phyloP scores from a whole-genome alignment of 2,113 vertebrate genomes.

The Xiphias gladius region DNA sequence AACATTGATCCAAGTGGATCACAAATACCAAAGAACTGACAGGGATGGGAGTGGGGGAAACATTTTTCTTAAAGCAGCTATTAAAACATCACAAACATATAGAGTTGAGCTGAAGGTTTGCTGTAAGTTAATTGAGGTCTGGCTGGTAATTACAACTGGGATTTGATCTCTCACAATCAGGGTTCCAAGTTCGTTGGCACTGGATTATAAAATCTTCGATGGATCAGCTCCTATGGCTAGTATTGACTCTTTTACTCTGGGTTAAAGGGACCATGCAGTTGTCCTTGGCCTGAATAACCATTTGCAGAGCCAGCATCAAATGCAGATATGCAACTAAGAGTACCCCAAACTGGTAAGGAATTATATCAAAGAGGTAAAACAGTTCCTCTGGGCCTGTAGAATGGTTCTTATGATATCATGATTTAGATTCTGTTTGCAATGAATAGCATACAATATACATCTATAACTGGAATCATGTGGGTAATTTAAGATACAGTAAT shows the following conservation, averaged over 20 bases:
- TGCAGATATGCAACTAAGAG: constrained; percentile 34
- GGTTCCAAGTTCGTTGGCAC: constrained; percentile 56
- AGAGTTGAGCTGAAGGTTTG: constrained; percentile 56
- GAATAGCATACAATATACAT: constrained; percentile 24
- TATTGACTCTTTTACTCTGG: constrained; percentile 57
- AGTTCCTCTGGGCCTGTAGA: constrained; percentile 3
- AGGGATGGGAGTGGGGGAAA: constrained; percentile 3
- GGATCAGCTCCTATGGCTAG: constrained; percentile 48
- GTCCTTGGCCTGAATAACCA: constrained; percentile 52
- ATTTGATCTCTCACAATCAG: constrained; percentile 64
- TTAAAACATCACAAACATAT: constrained; percentile 63
- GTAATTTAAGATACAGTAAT: constrained; percentile 33
- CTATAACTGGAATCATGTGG: constrained; percentile 27
- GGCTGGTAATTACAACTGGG: constrained; percentile 65
- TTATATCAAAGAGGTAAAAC: constrained; percentile 27
- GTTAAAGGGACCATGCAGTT: constrained; percentile 49
- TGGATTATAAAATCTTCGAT: constrained; percentile 61
- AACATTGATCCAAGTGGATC: constrained; percentile 41
- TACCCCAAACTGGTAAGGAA: constrained; percentile 9
- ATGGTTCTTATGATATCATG: background rate
- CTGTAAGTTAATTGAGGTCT: constrained; percentile 75
- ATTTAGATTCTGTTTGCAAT: constrained; percentile 20
- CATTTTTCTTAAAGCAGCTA: constrained; percentile 54
- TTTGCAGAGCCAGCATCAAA: constrained; percentile 39
- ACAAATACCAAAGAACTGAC: background rate